A percentile compares a stretch with the other conserved stretches of the same genome.
These are phyloP conservation scores for Sericinus montela DNA, from an alignment of 2,888 invertebrate species.

Conservation along the genomic window DNA sequence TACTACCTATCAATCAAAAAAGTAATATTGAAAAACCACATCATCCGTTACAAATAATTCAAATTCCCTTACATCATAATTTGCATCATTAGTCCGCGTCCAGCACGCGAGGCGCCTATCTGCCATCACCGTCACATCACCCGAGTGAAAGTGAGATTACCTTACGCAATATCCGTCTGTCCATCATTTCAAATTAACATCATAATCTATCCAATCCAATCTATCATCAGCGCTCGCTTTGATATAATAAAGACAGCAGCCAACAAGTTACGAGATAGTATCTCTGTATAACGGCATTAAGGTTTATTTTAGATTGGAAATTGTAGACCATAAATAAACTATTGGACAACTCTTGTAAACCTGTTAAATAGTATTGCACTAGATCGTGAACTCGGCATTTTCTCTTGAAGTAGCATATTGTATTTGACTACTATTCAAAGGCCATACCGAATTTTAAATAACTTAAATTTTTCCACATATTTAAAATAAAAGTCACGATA, in stretches of 20 bases:
- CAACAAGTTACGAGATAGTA: neutral
- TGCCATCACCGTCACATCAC: slow-evolving; percentile 8
- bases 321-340: slow-evolving; percentile 3
- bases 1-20: too few relatives aligned
- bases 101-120: slow-evolving; percentile 21
- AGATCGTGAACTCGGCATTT: slow-evolving; percentile 4
- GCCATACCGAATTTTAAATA: too few relatives aligned
- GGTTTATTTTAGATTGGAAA: neutral
- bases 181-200: slow-evolving; percentile 17
- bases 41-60: neutral
- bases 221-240: slow-evolving; percentile 17
- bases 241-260: neutral
- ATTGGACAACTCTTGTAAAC: slow-evolving; percentile 12
- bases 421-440: too few relatives aligned
- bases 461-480: too few relatives aligned
- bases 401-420: slow-evolving; percentile 1
- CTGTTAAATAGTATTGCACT: slow-evolving; percentile 9
- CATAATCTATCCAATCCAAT: slow-evolving; percentile 19
- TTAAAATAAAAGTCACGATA: too few relatives aligned
- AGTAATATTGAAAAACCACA: slow-evolving; percentile 1
- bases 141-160: slow-evolving; percentile 20
- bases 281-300: neutral
- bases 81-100: slow-evolving; percentile 11
- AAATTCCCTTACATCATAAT: slow-evolving; percentile 13
- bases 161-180: slow-evolving; percentile 16